A percentile compares a stretch with the other conserved stretches of the same genome.
Evolutionary conservation across 2,113 vertebrate genomes (phyloP).

Genomic region (Beaufortia kweichowensis): DNA sequence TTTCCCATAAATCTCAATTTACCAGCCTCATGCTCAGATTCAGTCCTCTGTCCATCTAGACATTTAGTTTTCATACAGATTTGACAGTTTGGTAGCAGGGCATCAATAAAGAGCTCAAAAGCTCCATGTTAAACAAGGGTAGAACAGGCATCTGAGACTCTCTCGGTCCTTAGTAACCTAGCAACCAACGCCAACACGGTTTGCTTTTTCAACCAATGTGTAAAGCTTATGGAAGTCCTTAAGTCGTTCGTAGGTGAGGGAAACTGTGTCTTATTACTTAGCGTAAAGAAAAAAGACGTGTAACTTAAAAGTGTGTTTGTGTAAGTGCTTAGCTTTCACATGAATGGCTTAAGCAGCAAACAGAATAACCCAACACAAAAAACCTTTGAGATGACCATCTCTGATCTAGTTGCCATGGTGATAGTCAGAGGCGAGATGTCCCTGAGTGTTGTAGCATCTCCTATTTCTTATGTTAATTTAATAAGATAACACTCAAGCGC

Average conservation of each 20-base stretch:
- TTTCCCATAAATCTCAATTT: conserved; percentile 8
- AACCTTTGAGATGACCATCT: conserved; percentile 29
- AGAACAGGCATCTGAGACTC: conserved; percentile 45
- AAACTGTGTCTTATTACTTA: conserved; percentile 20
- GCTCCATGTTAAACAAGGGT: conserved; percentile 47
- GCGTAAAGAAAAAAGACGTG: conserved; percentile 18
- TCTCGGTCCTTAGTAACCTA: conserved; percentile 55
- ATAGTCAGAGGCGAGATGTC: conserved; percentile 48
- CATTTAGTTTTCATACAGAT: conserved; percentile 4
- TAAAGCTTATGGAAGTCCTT: conserved; percentile 50
- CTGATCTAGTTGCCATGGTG: conserved; percentile 69
- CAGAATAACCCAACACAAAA: conserved; percentile 3
- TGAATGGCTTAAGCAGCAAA: conserved; percentile 39
- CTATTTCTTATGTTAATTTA: conserved; percentile 37
- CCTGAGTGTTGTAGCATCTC: conserved; percentile 35
- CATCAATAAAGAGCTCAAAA: conserved; percentile 27
- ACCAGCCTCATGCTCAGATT: background rate
- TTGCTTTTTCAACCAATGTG: conserved; percentile 30
- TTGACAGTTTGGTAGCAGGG: conserved; percentile 4
- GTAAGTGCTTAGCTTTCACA: conserved; percentile 11
- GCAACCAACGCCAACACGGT: conserved; percentile 51
- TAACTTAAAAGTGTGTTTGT: background rate
- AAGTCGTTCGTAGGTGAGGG: conserved; percentile 34
- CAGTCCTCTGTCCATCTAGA: background rate
- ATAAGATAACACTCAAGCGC: conserved; percentile 9